Evolutionary conservation across 2,888 invertebrate species (phyloP).

Genomic region (Toxonevra muliebris): DNA sequence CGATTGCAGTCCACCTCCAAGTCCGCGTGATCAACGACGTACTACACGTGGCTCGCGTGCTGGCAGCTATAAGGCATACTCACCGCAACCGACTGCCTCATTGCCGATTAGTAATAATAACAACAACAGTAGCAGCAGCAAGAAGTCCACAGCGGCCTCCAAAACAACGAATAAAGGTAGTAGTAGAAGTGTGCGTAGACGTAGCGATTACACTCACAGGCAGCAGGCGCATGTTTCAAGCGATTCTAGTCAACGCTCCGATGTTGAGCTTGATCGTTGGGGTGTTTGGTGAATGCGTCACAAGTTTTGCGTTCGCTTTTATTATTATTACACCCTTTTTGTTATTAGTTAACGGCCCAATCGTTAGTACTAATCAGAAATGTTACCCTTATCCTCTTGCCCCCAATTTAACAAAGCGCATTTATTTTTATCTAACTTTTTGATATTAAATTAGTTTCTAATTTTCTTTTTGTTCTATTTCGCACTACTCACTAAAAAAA

Average conservation of each 20-base stretch:
- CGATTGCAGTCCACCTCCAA: constrained; percentile 74
- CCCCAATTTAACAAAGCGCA: neutral
- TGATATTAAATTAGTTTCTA: constrained; percentile 1
- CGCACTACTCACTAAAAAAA: constrained; percentile 10
- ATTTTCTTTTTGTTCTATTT: constrained; percentile 17
- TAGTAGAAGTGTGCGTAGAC: constrained; percentile 1
- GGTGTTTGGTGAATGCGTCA: constrained; percentile 14
- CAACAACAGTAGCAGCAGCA: constrained; percentile 20
- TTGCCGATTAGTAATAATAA: constrained; percentile 25
- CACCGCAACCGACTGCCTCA: constrained; percentile 34
- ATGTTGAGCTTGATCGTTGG: constrained; percentile 21
- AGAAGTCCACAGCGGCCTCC: constrained; percentile 15
- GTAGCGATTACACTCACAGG: constrained; percentile 1
- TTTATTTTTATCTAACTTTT: constrained; percentile 4
- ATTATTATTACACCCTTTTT: constrained; percentile 5
- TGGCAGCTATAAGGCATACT: constrained; percentile 44
- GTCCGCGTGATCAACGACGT: constrained; percentile 58
- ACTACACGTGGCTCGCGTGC: constrained; percentile 44
- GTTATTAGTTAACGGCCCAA: constrained; percentile 1
- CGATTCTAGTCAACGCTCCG: constrained; percentile 25
- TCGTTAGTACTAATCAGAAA: constrained; percentile 7
- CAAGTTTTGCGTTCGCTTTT: neutral
- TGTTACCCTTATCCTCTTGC: constrained; percentile 9
- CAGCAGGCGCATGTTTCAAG: constrained; percentile 22
- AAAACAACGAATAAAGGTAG: constrained; percentile 13